Evolutionary conservation across 2,113 vertebrate species (phyloP).

Genomic region (Dendropsophus ebraccatus): DNA sequence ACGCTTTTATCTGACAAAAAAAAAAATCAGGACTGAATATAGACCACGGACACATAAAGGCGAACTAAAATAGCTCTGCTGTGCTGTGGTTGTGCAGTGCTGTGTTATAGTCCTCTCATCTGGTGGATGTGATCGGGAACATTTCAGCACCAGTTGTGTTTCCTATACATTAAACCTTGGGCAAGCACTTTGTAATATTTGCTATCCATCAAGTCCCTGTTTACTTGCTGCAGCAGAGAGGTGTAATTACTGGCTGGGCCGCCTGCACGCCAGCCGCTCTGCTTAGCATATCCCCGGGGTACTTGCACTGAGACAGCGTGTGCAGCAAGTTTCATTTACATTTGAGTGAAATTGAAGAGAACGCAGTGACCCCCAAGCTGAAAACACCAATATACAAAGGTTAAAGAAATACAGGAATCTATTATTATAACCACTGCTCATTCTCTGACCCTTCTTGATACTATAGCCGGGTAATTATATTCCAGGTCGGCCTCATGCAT

Average conservation of each 20-base stretch:
- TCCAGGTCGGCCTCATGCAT: neutral
- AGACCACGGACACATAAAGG: too few species aligned
- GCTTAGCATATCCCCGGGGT: constrained; percentile 56
- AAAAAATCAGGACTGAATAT: neutral
- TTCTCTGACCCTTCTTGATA: constrained; percentile 16
- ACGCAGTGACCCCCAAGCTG: constrained; percentile 39
- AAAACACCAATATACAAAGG: constrained; percentile 31
- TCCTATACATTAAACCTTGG: constrained; percentile 48
- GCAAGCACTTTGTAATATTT: constrained; percentile 44
- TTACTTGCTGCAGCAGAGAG: constrained; percentile 19
- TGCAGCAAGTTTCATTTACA: constrained; percentile 54
- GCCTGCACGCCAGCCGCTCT: constrained; percentile 30
- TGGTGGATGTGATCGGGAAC: neutral
- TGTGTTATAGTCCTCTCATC: neutral
- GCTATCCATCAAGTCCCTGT: constrained; percentile 44
- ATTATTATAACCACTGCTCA: constrained; percentile 34
- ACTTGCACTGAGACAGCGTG: constrained; percentile 39
- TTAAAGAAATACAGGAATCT: constrained; percentile 44
- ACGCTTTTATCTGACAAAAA: neutral
- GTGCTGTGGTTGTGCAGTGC: neutral
- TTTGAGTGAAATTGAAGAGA: constrained; percentile 35
- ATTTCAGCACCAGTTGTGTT: constrained; percentile 11
- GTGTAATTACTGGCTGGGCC: constrained; percentile 55
- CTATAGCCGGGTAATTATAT: constrained; percentile 22
- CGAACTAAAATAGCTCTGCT: neutral